phyloP scores from a whole-genome alignment of 2,888 invertebrate species.

The Dicranocentrus wangi region DNA sequence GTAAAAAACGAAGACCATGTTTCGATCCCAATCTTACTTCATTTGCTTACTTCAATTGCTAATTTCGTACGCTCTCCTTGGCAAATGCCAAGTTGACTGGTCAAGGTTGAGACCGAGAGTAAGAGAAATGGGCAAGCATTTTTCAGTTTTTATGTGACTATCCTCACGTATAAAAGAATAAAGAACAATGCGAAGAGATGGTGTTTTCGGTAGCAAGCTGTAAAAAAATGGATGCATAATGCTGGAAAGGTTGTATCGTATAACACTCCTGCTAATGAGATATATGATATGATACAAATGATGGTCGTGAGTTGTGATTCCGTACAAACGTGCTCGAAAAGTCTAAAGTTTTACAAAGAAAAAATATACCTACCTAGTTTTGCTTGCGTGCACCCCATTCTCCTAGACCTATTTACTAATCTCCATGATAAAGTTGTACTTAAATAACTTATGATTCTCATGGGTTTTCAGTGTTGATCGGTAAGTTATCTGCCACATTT shows the following conservation, averaged over 20 bases:
- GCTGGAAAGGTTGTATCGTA: no score
- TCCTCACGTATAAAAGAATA: no score
- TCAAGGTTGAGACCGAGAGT: conserved; percentile 76
- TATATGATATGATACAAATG: conserved; percentile 8
- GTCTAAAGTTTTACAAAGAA: background rate
- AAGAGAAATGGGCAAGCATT: no score
- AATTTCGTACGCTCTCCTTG: no score
- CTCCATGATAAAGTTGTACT: background rate
- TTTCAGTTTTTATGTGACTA: no score
- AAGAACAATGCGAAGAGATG: no score
- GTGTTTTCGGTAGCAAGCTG: no score
- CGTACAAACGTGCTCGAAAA: background rate
- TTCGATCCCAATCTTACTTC: no score
- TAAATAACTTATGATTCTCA: background rate
- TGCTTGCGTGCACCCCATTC: no score
- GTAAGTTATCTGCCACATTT: conserved; percentile 76
- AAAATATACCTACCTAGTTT: background rate
- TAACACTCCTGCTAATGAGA: conserved; percentile 3
- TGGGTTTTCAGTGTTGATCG: conserved; percentile 71
- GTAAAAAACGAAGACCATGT: no score
- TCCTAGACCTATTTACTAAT: background rate
- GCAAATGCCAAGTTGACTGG: conserved; percentile 74
- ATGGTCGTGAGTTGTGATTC: background rate
- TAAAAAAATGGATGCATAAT: no score
- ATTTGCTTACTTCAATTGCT: no score